Conservation (phyloP, 2,113 vertebrate species). For the Macaca mulatta region DNA sequence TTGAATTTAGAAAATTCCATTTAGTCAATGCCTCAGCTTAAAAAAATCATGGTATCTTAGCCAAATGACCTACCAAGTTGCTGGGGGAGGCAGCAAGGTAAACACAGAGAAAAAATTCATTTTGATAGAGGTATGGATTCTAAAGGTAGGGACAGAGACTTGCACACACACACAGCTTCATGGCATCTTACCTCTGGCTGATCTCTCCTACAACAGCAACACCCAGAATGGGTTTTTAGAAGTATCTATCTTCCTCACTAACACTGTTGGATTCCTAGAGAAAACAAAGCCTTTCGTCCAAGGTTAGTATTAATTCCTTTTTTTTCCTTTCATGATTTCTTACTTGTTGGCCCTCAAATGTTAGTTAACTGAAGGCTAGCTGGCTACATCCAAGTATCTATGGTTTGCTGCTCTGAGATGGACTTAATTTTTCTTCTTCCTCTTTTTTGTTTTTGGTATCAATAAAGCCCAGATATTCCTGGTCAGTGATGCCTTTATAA, state of each 20-base stretch:
- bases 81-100: conserved; percentile 4
- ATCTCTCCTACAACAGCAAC: background rate
- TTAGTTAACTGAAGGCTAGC: conserved; percentile 79
- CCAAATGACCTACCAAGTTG: conserved; percentile 26
- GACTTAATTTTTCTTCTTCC: conserved; percentile 68
- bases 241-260: conserved; percentile 38
- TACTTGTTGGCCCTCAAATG: conserved; percentile 74
- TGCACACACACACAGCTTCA: background rate
- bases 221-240: background rate
- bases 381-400: conserved; percentile 82
- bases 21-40: conserved; percentile 47
- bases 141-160: background rate
- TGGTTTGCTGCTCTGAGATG: conserved; percentile 82
- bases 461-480: conserved; percentile 81
- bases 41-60: conserved; percentile 35
- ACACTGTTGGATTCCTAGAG: conserved; percentile 72
- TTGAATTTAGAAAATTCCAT: conserved; percentile 31
- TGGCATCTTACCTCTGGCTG: background rate
- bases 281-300: conserved; percentile 84
- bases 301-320: conserved; percentile 64
- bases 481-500: conserved; percentile 81
- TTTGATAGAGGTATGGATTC: background rate
- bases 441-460: conserved; percentile 88
- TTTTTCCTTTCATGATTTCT: conserved; percentile 75
- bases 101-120: background rate